Conservation (phyloP, 2,888 invertebrate species). For the Temnothorax ravouxi region DNA sequence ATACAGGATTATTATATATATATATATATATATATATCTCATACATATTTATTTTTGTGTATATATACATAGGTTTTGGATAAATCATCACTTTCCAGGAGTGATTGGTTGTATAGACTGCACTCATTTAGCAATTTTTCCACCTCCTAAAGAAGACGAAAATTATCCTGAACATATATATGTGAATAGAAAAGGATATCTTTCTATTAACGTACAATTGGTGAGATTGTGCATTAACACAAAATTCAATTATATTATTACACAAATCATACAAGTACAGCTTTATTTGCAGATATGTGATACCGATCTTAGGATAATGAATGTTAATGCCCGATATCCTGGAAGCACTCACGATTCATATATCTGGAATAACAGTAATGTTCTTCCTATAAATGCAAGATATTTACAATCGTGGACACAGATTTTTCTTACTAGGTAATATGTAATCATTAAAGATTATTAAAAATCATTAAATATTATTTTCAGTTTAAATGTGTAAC, state of each 20-base stretch:
- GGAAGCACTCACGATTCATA: constrained; percentile 3
- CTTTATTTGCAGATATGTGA: constrained; percentile 21
- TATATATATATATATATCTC: neutral
- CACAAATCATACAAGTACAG: neutral
- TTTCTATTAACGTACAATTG: constrained; percentile 9
- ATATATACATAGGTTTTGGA: neutral
- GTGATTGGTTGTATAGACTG: constrained; percentile 11
- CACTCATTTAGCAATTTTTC: neutral
- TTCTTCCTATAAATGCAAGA: constrained; percentile 6
- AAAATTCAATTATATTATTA: neutral
- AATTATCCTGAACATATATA: constrained; percentile 13
- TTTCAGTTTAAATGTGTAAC: neutral
- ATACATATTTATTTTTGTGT: neutral
- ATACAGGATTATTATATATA: neutral
- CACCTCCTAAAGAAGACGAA: neutral
- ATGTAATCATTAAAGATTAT: neutral
- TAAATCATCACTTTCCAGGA: neutral
- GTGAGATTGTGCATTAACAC: neutral
- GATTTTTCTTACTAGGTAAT: constrained; percentile 6
- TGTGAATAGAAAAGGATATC: constrained; percentile 9
- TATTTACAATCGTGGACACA: constrained; percentile 10
- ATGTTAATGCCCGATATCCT: neutral
- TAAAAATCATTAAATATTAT: neutral
- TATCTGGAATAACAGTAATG: constrained; percentile 21
- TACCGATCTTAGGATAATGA: neutral